Evolutionary conservation across 2,888 invertebrate genomes (phyloP).

Genomic region (Lycaena phlaeas): DNA sequence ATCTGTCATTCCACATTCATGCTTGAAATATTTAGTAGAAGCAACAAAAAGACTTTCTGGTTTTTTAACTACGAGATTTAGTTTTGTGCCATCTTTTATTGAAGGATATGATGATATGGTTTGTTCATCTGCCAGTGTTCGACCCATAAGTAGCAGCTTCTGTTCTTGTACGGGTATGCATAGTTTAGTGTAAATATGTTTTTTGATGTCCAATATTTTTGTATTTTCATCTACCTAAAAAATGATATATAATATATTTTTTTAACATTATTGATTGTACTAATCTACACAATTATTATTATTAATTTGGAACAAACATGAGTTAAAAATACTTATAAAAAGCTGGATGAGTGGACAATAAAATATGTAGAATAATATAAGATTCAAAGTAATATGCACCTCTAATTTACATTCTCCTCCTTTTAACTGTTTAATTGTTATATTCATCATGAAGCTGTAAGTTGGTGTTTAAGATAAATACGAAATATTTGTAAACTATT

Average conservation of each 20-base stretch:
- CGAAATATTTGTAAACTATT: too few species aligned
- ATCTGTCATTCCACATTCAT: conserved; percentile 73
- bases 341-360: too few species aligned
- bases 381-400: too few species aligned
- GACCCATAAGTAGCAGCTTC: conserved; percentile 79
- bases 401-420: conserved; percentile 80
- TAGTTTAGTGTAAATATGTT: conserved; percentile 74
- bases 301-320: too few species aligned
- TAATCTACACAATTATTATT: too few species aligned
- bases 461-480: too few species aligned
- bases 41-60: conserved; percentile 75
- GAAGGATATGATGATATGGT: conserved; percentile 78
- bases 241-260: neutral
- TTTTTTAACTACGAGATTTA: conserved; percentile 81
- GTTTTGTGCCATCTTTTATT: conserved; percentile 82
- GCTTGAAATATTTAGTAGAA: conserved; percentile 72
- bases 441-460: conserved; percentile 73
- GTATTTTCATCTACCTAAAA: conserved; percentile 69
- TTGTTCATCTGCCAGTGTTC: conserved; percentile 81
- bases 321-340: too few species aligned
- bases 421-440: conserved; percentile 81
- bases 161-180: conserved; percentile 80
- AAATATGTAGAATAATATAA: too few species aligned
- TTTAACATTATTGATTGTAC: too few species aligned
- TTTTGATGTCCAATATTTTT: conserved; percentile 79